Evolutionary conservation across 2,113 vertebrate genomes (phyloP).

Genomic region (Hystrix brachyura): DNA sequence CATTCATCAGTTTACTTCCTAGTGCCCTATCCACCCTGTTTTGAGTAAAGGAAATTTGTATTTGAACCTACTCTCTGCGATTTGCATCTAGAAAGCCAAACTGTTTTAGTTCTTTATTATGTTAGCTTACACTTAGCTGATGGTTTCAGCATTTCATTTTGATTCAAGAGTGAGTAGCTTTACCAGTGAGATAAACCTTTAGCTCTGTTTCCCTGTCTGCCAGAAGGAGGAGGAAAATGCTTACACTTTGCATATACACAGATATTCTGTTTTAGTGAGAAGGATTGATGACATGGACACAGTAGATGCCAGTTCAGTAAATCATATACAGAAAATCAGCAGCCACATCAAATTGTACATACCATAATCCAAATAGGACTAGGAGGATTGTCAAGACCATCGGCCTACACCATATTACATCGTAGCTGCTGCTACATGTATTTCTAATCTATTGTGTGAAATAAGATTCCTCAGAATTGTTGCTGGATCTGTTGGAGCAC

Average conservation of each 20-base stretch:
- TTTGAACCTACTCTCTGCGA: not conserved
- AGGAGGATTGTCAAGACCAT: not conserved
- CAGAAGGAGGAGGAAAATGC: not conserved
- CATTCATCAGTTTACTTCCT: not conserved
- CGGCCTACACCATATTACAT: no score
- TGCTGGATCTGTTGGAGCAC: not conserved
- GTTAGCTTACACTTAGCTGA: not conserved
- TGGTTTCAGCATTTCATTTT: slow-evolving; percentile 36
- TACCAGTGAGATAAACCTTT: not conserved
- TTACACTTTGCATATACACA: not conserved
- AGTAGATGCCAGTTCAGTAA: not conserved
- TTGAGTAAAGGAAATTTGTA: not conserved
- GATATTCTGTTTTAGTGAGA: not conserved
- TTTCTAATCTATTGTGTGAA: not conserved
- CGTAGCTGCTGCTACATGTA: not conserved
- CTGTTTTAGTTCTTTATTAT: not conserved
- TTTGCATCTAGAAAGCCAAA: not conserved
- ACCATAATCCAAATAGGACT: not conserved
- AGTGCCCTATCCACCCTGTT: not conserved
- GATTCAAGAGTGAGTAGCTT: not conserved
- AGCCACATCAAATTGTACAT: not conserved
- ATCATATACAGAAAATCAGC: not conserved
- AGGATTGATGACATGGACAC: not conserved
- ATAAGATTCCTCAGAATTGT: not conserved
- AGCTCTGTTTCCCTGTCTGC: not conserved